phyloP scores from a whole-genome alignment of 1,140 invertebrate genomes.

The Anoplophora glabripennis region DNA sequence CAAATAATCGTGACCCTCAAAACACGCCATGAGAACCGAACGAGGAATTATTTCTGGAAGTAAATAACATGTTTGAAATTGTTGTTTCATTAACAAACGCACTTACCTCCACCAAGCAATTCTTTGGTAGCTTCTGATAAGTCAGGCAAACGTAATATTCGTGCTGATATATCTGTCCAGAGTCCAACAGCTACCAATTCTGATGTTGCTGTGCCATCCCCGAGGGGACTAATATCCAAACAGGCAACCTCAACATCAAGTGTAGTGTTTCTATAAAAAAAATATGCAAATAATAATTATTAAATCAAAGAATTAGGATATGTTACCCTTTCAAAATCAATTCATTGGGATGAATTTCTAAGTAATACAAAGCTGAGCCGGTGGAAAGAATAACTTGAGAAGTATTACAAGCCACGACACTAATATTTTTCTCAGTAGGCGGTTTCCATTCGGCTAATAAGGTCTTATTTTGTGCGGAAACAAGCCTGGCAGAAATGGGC shows the following conservation, averaged over 20 bases:
- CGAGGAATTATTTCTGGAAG: constrained; percentile 88
- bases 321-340: constrained; percentile 62
- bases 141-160: constrained; percentile 75
- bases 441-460: constrained; percentile 78
- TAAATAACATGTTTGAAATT: neutral
- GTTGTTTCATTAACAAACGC: neutral
- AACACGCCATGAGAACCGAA: constrained; percentile 90
- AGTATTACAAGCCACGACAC: constrained; percentile 83
- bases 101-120: constrained; percentile 76
- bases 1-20: constrained; percentile 89
- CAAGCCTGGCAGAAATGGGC: constrained; percentile 64
- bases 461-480: constrained; percentile 64
- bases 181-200: constrained; percentile 88
- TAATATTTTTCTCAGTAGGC: constrained; percentile 72
- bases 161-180: constrained; percentile 96
- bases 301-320: neutral
- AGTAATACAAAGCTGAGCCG: constrained; percentile 84
- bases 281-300: constrained; percentile 1
- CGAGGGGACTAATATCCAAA: constrained; percentile 86
- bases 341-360: constrained; percentile 71
- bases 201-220: constrained; percentile 59
- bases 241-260: constrained; percentile 95
- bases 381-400: constrained; percentile 85
- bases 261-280: constrained; percentile 56
- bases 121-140: constrained; percentile 80